Evolutionary conservation across 2,113 vertebrate species (phyloP).

Genomic region (Coturnix japonica): DNA sequence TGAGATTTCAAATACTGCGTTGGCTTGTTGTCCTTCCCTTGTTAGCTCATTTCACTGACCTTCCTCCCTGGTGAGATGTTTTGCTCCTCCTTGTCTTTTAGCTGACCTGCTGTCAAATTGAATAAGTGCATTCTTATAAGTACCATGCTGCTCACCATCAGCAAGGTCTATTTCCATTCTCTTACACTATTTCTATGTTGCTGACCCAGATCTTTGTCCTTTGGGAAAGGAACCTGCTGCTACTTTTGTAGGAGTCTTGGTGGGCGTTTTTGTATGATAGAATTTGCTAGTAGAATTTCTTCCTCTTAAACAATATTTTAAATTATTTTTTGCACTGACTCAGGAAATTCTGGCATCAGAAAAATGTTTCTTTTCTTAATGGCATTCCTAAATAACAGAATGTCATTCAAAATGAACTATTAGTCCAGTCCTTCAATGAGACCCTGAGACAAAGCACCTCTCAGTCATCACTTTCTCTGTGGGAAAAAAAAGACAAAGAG

Average conservation of each 20-base stretch:
- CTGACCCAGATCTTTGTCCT: not conserved
- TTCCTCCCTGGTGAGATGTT: not conserved
- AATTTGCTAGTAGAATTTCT: not conserved
- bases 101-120: not conserved
- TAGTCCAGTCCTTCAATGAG: not conserved
- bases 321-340: not conserved
- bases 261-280: not conserved
- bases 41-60: not conserved
- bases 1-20: not conserved
- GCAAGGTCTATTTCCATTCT: not conserved
- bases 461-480: not conserved
- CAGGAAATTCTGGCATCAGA: not conserved
- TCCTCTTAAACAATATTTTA: not conserved
- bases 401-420: not conserved
- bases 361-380: too few relatives aligned
- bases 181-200: not conserved
- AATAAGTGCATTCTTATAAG: not conserved
- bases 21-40: not conserved
- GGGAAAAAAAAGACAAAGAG: not conserved
- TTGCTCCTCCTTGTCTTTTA: not conserved
- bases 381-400: not conserved
- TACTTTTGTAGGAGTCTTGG: not conserved
- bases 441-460: not conserved
- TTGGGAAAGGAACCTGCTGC: not conserved
- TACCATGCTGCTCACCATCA: not conserved